Evolutionary conservation across 2,113 vertebrate species (phyloP).

Genomic region (Nestor notabilis): DNA sequence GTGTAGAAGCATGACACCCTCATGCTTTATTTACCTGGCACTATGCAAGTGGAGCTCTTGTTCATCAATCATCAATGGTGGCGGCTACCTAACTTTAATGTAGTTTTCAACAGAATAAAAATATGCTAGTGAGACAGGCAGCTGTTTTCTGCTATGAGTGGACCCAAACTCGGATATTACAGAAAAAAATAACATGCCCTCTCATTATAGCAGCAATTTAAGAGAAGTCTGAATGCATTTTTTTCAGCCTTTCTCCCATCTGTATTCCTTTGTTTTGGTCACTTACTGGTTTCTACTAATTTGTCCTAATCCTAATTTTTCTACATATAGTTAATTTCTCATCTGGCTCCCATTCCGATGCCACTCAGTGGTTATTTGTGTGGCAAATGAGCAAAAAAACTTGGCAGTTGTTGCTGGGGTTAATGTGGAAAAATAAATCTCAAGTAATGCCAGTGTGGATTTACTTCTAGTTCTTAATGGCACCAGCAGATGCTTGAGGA

Average conservation of each 20-base stretch:
- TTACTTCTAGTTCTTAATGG: constrained; percentile 81
- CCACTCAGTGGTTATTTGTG: constrained; percentile 73
- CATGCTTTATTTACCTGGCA: not conserved
- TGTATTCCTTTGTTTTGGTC: not conserved
- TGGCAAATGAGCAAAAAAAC: constrained; percentile 60
- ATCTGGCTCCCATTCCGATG: constrained; percentile 58
- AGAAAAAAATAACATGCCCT: not conserved
- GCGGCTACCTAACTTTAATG: not conserved
- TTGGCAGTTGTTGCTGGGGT: constrained; percentile 74
- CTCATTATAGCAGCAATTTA: constrained; percentile 5
- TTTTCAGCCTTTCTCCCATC: not conserved
- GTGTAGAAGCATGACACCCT: fast-evolving
- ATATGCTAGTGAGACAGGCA: not conserved
- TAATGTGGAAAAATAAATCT: constrained; percentile 82
- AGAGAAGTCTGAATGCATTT: constrained; percentile 15
- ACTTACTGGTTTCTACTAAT: constrained; percentile 47
- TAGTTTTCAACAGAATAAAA: not conserved
- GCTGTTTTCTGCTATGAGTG: not conserved
- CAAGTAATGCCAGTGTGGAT: constrained; percentile 78
- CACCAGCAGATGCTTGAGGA: constrained; percentile 79
- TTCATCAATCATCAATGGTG: not conserved
- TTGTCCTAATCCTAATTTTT: constrained; percentile 67
- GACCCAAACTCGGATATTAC: not conserved
- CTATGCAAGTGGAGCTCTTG: fast-evolving
- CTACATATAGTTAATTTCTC: constrained; percentile 54